A percentile compares a stretch with the other conserved stretches of the same genome.
Conservation (phyloP, 2,113 vertebrate species). For the Columba livia region DNA sequence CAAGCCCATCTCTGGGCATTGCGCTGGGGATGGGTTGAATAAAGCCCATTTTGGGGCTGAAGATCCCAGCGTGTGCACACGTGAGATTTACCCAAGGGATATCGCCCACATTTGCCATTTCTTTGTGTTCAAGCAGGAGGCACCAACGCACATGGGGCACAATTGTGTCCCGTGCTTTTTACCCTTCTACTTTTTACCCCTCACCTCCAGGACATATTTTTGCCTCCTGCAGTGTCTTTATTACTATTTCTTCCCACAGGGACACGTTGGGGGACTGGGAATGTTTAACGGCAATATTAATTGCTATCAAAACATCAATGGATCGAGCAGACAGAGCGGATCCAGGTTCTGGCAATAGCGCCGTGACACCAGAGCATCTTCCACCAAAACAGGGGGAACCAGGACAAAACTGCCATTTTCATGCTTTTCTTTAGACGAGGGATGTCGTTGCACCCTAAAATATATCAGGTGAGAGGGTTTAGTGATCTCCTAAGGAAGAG, state of each 20-base stretch:
- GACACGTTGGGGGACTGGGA: accelerated
- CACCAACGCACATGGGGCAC: accelerated
- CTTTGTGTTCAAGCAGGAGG: too few species aligned
- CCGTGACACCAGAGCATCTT: background rate
- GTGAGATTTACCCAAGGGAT: accelerated
- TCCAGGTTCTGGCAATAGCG: background rate
- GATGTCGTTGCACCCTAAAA: background rate
- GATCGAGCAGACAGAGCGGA: background rate
- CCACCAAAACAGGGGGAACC: background rate
- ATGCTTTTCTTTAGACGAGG: background rate
- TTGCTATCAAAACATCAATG: accelerated
- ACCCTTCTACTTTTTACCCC: background rate
- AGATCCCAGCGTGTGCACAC: background rate
- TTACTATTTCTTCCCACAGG: too few species aligned
- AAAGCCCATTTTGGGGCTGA: background rate
- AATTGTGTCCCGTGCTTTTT: background rate
- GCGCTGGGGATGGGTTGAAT: background rate
- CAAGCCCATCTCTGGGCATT: background rate
- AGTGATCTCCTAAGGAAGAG: background rate
- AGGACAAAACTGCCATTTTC: background rate
- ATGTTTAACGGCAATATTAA: background rate
- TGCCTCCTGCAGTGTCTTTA: background rate
- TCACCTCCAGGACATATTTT: background rate
- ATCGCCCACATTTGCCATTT: background rate
- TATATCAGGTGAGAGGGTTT: background rate